phyloP scores from a whole-genome alignment of 2,888 invertebrate species.

The Vesta saturnalis region DNA sequence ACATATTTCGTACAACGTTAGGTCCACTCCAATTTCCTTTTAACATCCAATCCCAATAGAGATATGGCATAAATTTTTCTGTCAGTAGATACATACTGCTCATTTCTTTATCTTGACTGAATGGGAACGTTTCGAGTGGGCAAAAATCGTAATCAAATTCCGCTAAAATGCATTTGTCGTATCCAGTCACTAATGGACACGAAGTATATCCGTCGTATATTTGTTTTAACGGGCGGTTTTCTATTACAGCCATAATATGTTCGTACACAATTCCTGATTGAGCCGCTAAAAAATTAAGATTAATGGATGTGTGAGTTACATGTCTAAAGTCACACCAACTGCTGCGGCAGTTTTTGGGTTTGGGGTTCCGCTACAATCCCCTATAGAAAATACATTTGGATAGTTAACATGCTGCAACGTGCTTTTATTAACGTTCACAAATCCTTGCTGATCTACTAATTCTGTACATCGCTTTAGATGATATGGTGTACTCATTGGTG shows the following conservation, averaged over 20 bases:
- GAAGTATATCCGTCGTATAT: conserved; percentile 95
- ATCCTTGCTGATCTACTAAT: conserved; percentile 79
- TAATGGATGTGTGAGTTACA: no score
- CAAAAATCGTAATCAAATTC: conserved; percentile 91
- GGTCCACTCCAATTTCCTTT: conserved; percentile 88
- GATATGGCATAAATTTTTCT: conserved; percentile 82
- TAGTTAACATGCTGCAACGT: conserved; percentile 85
- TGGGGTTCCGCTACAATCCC: conserved; percentile 92
- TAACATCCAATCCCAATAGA: conserved; percentile 93
- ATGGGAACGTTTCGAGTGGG: conserved; percentile 91
- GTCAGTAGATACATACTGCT: conserved; percentile 83
- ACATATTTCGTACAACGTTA: conserved; percentile 67
- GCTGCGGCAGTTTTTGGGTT: conserved; percentile 98
- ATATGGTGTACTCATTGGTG: conserved; percentile 85
- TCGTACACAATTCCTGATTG: conserved; percentile 82
- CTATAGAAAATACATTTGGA: conserved; percentile 91
- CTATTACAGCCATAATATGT: conserved; percentile 77
- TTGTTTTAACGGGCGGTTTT: conserved; percentile 64
- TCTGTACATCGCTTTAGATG: conserved; percentile 68
- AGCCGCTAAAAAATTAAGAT: conserved; percentile 81
- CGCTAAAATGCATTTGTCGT: conserved; percentile 84
- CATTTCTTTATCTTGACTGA: conserved; percentile 79
- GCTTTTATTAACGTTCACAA: conserved; percentile 79
- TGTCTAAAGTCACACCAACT: conserved; percentile 83
- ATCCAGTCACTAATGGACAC: conserved; percentile 93